Base-by-base conservation (phyloP, 1,140 invertebrate genomes). In the Chionoecetes opilio region DNA sequence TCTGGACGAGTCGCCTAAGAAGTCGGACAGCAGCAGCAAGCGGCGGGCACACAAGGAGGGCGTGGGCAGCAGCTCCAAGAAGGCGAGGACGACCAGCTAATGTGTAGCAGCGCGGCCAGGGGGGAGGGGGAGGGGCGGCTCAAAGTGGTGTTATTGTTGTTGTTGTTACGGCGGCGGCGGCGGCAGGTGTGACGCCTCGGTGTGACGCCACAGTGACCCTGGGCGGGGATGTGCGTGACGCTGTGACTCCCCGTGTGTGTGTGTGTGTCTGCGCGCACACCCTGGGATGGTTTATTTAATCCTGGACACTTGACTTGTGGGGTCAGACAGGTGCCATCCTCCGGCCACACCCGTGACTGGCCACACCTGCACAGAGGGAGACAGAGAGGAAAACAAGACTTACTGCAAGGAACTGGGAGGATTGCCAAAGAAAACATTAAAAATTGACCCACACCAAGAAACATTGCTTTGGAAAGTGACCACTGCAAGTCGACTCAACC, bases 1-100 rank as follows among this genome's bases (percentile, higher is more conserved):
- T 89, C 90, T 96, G 34, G 96, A 96, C 37, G 96, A 96, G 34
- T 96, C 96, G 17, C 96, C 96, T 11, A 92, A 93, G 82, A 96
- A 96, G 92, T 63, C 91, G 35, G 82, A 35, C 1, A 53, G 46
- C 46, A 37, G 41, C 31, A 35, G 35, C n/a, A 93, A 91, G 91
- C 95, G 95, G 91, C 91, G 95, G 37, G 31, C 92, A 35, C 94
- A 38, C 91, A 95, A 95, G 94, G 94, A 95, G 63, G 90, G 82
- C 82, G 46, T 75, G 31, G 92, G 85, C 46, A 95, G 85, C 90
- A 87, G 32, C 82, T 41, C 91, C 82, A 96, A 92, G 90, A 92
- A 92, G 63, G 53, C 82, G 38, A 84, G 91, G 94, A 95, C 92
- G 35, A 96, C 87, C 85, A 95, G 93, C 95, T 95, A 93, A 96